A percentile compares a stretch with the other conserved stretches of the same genome.
These are phyloP conservation scores for Chymomyza caudatula DNA, from an alignment of 2,888 invertebrate genomes.

Conservation along the genomic window DNA sequence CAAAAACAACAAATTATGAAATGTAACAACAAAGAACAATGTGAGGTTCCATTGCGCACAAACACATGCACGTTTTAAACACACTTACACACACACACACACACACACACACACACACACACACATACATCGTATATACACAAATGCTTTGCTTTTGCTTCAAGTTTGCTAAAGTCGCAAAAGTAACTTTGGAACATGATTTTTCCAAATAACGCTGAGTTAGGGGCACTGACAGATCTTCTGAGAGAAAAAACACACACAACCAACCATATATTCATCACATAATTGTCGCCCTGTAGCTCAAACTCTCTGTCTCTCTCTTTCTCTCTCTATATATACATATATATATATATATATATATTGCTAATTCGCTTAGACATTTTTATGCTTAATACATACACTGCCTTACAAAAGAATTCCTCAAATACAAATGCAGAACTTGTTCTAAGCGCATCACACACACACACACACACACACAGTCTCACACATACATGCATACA, in stretches of 20 bases:
- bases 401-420: constrained; percentile 19
- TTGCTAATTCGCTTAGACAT: not conserved
- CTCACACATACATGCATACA: not conserved
- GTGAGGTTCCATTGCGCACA: constrained; percentile 57
- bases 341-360: constrained; percentile 10
- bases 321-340: constrained; percentile 5
- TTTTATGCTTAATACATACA: constrained; percentile 24
- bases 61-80: constrained; percentile 22
- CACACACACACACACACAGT: constrained; percentile 7
- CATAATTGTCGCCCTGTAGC: too few relatives aligned
- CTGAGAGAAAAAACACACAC: too few relatives aligned
- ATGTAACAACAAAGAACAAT: constrained; percentile 15
- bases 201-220: not conserved
- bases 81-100: constrained; percentile 19
- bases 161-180: constrained; percentile 28
- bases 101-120: constrained; percentile 11
- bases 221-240: too few relatives aligned
- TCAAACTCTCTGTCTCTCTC: not conserved
- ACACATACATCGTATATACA: not conserved
- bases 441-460: constrained; percentile 17
- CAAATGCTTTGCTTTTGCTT: constrained; percentile 61
- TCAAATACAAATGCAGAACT: constrained; percentile 35
- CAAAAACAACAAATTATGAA: constrained; percentile 13
- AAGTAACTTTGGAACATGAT: too few relatives aligned
- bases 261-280: too few relatives aligned